Evolutionary conservation across 2,797 vertebrate genomes (phyloP), one percentile per base, ranked within the genome.

Genomic region (Smutsia temminckii): DNA sequence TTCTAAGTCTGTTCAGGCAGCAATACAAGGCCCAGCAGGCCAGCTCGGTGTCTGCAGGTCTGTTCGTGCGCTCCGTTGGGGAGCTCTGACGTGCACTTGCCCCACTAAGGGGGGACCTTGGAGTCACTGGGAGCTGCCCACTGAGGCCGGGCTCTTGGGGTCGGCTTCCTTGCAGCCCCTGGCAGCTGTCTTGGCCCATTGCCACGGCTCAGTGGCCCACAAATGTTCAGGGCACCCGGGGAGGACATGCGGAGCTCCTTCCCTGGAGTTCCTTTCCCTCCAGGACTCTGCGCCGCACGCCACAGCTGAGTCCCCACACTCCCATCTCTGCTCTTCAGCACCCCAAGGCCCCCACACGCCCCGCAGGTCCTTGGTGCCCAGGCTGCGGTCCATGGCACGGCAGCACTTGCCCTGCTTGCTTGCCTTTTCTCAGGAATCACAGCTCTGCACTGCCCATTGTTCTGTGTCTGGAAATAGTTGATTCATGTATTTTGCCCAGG

Each of bases 141-240:
- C 42, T 27, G 61, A 6, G 29, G 53, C n/a, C 69, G 89, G 11
- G 71, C 61, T 25, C 78, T 27, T 63, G 69, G 42, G 11, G 17
- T 17, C 7, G 3, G 42, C 23, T 11, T 5, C 14, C 59, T 20
- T 51, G 32, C n/a, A 25, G 51, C 64, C 37, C 55, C 2, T 42
- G 74, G 25, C 21, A 11, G n/a, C 5, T 4, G 1, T 34, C 18
- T 37, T 42, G 5, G 25, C 4, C 40, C 2, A 1, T 51, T 34
- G 68, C 25, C 27, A 14, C 16, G 18, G 78, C 32, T 34, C 51
- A 20, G 32, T 1, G 53, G 21, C 57, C 21, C 40, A 14, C 6
- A 34, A 20, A 12, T 0, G 0, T 23, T 53, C 20, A 14, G n/a
- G 46, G 74, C 3, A 20, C 17, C 14, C 51, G 3, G 14, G n/a